Percentiles rank a stretch among this genome's conserved stretches.
phyloP scores from a whole-genome alignment of 53 echinoderm and acorn worm genomes.

The Apostichopus leukothele region DNA sequence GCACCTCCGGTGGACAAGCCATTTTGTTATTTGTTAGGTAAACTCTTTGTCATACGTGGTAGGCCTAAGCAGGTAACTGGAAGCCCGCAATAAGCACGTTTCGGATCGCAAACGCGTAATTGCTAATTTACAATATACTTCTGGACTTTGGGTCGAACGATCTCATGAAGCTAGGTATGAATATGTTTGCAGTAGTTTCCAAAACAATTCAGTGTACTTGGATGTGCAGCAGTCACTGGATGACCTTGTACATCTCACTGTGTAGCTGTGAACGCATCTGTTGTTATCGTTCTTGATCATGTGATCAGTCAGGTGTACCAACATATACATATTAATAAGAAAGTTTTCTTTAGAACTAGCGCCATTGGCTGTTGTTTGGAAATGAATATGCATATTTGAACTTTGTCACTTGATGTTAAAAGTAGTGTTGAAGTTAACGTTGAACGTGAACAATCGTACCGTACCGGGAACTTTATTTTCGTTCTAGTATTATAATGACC shows the following conservation, averaged over 20 bases:
- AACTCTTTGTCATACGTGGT: too few species aligned
- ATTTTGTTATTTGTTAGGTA: background rate
- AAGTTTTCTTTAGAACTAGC: background rate
- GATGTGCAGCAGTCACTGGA: too few species aligned
- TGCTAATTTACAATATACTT: background rate
- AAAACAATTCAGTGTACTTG: too few species aligned
- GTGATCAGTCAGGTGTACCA: constrained; percentile 5
- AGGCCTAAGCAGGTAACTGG: too few species aligned
- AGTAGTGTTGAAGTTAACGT: too few species aligned
- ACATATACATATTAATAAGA: constrained; percentile 11
- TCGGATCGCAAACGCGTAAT: background rate
- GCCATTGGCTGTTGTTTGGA: background rate
- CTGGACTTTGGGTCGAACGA: too few species aligned
- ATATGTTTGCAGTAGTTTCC: too few species aligned
- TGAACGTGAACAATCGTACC: background rate
- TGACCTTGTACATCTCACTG: background rate
- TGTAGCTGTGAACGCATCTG: too few species aligned
- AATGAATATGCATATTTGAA: background rate
- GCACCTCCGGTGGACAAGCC: constrained; percentile 31
- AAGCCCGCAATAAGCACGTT: too few species aligned
- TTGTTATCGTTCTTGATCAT: background rate
- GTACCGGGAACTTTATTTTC: background rate
- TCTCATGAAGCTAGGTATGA: too few species aligned
- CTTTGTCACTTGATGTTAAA: background rate
- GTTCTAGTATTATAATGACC: too few species aligned